These are phyloP conservation scores for Drosophila robusta DNA, from an alignment of 2,888 invertebrate species.

Conservation along the genomic window DNA sequence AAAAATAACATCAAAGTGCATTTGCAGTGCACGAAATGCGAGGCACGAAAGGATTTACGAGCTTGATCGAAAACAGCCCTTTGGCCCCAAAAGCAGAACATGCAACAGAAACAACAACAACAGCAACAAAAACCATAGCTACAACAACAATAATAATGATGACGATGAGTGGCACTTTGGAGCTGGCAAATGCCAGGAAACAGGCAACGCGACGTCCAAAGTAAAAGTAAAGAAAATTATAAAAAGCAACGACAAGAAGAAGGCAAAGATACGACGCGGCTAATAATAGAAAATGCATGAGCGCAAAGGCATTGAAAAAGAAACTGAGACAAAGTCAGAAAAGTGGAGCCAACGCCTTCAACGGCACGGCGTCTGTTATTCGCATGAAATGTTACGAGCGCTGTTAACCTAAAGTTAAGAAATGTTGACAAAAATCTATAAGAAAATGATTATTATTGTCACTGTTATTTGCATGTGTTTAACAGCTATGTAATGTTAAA, in stretches of 20 bases:
- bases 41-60: constrained; percentile 77
- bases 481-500: too few species aligned
- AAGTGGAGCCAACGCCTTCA: constrained; percentile 53
- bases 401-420: constrained; percentile 3
- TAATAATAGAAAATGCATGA: constrained; percentile 64
- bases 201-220: constrained; percentile 44
- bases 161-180: constrained; percentile 63
- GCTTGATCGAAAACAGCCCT: constrained; percentile 72
- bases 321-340: constrained; percentile 28
- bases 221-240: constrained; percentile 63
- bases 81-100: constrained; percentile 52
- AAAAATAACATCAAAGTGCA: constrained; percentile 71
- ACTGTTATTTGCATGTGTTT: not conserved
- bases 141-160: constrained; percentile 44
- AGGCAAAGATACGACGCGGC: constrained; percentile 51
- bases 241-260: constrained; percentile 48
- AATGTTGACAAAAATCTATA: not conserved
- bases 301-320: constrained; percentile 17
- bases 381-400: not conserved
- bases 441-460: too few species aligned
- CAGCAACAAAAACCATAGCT: constrained; percentile 6
- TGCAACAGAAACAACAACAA: constrained; percentile 41
- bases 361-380: constrained; percentile 1
- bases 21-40: constrained; percentile 52
- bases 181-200: constrained; percentile 53